Percentiles rank a stretch among this genome's conserved stretches.
phyloP scores from a whole-genome alignment of 2,888 invertebrate genomes.

The Ommatoiulus sabulosus region DNA sequence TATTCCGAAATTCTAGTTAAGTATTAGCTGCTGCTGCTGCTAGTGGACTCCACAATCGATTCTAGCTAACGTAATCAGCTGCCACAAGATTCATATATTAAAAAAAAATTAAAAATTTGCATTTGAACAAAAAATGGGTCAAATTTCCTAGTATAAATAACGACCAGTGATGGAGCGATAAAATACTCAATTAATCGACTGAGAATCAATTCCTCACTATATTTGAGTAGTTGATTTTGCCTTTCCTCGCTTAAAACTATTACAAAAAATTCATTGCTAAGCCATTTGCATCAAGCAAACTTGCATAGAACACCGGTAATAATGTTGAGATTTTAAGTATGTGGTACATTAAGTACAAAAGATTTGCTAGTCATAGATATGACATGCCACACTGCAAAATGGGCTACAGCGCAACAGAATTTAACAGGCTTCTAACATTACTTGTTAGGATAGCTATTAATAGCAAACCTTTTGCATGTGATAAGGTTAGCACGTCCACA shows the following conservation, averaged over 20 bases:
- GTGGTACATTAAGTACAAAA: not conserved
- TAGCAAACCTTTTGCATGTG: not conserved
- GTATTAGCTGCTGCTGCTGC: constrained; percentile 28
- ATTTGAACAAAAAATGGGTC: not conserved
- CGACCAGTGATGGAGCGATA: not conserved
- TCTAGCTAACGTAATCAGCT: constrained; percentile 11
- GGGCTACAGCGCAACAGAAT: too few relatives aligned
- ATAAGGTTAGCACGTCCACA: too few relatives aligned
- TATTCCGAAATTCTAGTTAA: not conserved
- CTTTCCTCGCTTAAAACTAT: not conserved
- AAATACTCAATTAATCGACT: not conserved
- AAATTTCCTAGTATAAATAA: constrained; percentile 3
- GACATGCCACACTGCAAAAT: too few relatives aligned
- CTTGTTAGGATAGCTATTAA: not conserved
- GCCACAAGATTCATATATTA: constrained; percentile 20
- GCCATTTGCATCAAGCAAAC: not conserved
- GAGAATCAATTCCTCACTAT: not conserved
- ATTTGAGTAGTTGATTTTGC: not conserved
- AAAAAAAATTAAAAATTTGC: not conserved
- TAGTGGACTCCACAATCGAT: constrained; percentile 1
- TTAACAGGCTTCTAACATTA: too few relatives aligned
- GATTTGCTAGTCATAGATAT: too few relatives aligned
- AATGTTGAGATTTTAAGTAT: not conserved
- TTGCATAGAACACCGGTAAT: not conserved
- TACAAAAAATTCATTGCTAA: not conserved